Conservation (phyloP, 1,140 invertebrate genomes). For the Bombus pascuorum region DNA sequence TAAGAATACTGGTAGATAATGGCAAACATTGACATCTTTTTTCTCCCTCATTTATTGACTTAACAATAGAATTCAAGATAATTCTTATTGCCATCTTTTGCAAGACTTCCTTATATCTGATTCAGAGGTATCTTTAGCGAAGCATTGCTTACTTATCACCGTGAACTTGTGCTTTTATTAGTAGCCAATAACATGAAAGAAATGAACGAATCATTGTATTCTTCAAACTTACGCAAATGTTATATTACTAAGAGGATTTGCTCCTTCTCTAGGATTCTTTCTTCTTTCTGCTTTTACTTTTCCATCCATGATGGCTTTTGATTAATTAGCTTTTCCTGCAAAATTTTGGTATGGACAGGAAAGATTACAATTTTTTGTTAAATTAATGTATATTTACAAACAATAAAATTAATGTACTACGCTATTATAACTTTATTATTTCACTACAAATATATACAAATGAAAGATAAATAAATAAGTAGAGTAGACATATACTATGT, state of each 20-base stretch:
- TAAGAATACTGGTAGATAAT: conserved; percentile 13
- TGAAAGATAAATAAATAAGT: neutral
- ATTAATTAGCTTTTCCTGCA: conserved; percentile 25
- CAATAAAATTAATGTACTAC: no score
- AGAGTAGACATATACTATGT: neutral
- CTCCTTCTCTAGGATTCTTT: conserved; percentile 83
- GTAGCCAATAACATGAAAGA: neutral
- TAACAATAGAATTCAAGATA: conserved; percentile 16
- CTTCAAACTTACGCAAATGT: conserved; percentile 83
- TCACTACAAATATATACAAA: neutral
- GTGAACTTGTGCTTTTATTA: neutral
- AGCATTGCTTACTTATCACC: neutral
- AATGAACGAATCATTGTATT: neutral
- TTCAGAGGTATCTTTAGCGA: neutral
- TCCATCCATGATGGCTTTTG: conserved; percentile 78
- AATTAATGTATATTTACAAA: no score
- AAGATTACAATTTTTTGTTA: neutral
- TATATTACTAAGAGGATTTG: conserved; percentile 82
- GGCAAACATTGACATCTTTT: neutral
- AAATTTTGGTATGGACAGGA: neutral
- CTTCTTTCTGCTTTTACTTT: conserved; percentile 77
- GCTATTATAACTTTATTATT: neutral
- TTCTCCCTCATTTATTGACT: neutral
- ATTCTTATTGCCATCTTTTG: neutral
- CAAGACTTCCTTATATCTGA: conserved; percentile 9